Percentiles rank a stretch among this genome's conserved stretches.
phyloP scores from a whole-genome alignment of 92 coral and sea anemone species.

The Virgularia gustaviana region DNA sequence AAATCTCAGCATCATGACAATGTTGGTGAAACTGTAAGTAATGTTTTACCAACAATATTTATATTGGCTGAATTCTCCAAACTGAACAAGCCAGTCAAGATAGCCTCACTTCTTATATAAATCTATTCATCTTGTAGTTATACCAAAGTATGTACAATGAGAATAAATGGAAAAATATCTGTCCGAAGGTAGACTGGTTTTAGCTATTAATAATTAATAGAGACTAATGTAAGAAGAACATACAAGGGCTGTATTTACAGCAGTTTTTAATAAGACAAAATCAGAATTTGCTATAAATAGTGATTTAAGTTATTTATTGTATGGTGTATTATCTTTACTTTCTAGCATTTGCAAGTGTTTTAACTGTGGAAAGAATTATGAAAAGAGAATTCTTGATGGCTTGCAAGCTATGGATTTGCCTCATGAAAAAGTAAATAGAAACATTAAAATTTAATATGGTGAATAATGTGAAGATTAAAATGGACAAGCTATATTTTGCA shows the following conservation, averaged over 20 bases:
- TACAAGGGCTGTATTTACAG: too few relatives aligned
- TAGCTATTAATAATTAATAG: too few relatives aligned
- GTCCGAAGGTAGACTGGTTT: conserved; percentile 81
- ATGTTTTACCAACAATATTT: too few relatives aligned
- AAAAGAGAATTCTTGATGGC: conserved; percentile 79
- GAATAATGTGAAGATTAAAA: too few relatives aligned
- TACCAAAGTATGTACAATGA: conserved; percentile 54
- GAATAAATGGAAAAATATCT: conserved; percentile 60
- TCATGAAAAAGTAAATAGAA: conserved; percentile 60
- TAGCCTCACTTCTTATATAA: not conserved
- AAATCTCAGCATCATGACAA: conserved; percentile 69
- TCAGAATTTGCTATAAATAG: too few relatives aligned
- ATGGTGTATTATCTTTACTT: not conserved
- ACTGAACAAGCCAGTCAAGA: not conserved
- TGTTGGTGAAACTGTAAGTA: conserved; percentile 78
- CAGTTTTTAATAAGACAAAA: too few relatives aligned
- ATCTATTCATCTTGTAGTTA: conserved; percentile 43
- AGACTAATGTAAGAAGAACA: too few relatives aligned
- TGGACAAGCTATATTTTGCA: not conserved
- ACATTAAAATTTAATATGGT: not conserved
- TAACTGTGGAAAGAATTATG: conserved; percentile 83
- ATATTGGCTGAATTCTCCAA: not conserved
- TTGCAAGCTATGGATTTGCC: conserved; percentile 85
- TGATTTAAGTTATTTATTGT: not conserved
- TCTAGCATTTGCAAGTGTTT: conserved; percentile 88